phyloP scores from a whole-genome alignment of 2,888 invertebrate species.

The Phyllotreta cruciferae region DNA sequence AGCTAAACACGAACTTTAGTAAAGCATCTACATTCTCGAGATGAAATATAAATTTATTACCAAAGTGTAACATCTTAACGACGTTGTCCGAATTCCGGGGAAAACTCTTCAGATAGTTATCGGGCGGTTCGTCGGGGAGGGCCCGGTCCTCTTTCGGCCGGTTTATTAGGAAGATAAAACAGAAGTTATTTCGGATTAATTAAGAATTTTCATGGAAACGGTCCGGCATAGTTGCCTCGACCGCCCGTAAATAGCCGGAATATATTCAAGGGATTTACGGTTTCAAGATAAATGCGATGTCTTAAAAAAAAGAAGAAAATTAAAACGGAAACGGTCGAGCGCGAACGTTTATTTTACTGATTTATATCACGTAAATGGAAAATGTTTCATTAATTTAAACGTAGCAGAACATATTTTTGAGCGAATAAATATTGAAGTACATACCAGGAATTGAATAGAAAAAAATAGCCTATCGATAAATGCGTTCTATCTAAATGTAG shows the following conservation, averaged over 20 bases:
- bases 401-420: too few relatives aligned
- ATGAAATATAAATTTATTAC: too few relatives aligned
- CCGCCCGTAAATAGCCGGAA: slow-evolving; percentile 11
- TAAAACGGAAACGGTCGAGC: slow-evolving; percentile 3
- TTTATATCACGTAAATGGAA: too few relatives aligned
- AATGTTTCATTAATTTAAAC: too few relatives aligned
- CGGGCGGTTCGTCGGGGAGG: too few relatives aligned
- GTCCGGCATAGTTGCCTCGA: not conserved
- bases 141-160: slow-evolving; percentile 12
- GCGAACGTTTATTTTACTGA: slow-evolving; percentile 14
- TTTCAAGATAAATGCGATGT: slow-evolving; percentile 8
- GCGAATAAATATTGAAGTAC: too few relatives aligned
- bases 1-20: not conserved
- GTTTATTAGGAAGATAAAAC: slow-evolving; percentile 24
- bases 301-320: slow-evolving; percentile 12
- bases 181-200: slow-evolving; percentile 25
- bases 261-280: slow-evolving; percentile 15
- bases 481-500: slow-evolving; percentile 10
- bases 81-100: too few relatives aligned
- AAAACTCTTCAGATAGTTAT: too few relatives aligned
- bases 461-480: not conserved
- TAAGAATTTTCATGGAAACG: slow-evolving; percentile 17
- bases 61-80: too few relatives aligned
- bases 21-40: too few relatives aligned
- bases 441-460: too few relatives aligned